A percentile compares a stretch with the other conserved stretches of the same genome.
Evolutionary conservation across 2,113 vertebrate genomes (phyloP).

Genomic region (Dolichotis patagonum): DNA sequence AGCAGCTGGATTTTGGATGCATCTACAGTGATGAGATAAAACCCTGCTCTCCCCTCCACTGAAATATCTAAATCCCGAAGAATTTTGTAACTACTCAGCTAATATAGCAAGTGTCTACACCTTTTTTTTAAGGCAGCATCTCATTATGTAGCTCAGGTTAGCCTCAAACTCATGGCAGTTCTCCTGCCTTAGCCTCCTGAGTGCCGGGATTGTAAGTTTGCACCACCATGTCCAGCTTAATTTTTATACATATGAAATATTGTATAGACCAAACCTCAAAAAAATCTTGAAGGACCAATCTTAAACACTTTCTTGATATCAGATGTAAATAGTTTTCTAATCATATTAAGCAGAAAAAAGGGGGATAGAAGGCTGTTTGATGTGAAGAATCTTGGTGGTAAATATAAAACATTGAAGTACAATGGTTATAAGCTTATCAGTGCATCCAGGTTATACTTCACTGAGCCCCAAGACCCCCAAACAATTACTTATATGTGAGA

Average conservation of each 20-base stretch:
- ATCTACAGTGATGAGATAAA: neutral
- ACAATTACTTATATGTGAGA: neutral
- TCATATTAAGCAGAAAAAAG: neutral
- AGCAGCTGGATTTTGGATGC: neutral
- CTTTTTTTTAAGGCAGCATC: neutral
- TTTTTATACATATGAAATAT: neutral
- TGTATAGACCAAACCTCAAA: neutral
- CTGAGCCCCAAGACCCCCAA: neutral
- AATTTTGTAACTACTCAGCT: neutral
- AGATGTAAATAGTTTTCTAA: neutral
- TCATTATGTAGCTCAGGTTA: neutral
- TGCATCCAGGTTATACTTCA: neutral
- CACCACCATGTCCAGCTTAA: neutral
- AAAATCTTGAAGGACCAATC: neutral
- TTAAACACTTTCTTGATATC: neutral
- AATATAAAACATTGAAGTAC: neutral
- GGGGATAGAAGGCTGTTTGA: constrained; percentile 18
- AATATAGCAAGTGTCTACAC: neutral
- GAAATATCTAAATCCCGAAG: neutral
- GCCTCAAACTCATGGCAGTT: neutral
- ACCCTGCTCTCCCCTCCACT: neutral
- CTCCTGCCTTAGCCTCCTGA: neutral
- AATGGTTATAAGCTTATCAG: neutral
- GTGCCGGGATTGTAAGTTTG: neutral
- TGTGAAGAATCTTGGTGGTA: constrained; percentile 7